Evolutionary conservation across 2,797 vertebrate species (phyloP).

Genomic region (Enteromius trimaculatus): DNA sequence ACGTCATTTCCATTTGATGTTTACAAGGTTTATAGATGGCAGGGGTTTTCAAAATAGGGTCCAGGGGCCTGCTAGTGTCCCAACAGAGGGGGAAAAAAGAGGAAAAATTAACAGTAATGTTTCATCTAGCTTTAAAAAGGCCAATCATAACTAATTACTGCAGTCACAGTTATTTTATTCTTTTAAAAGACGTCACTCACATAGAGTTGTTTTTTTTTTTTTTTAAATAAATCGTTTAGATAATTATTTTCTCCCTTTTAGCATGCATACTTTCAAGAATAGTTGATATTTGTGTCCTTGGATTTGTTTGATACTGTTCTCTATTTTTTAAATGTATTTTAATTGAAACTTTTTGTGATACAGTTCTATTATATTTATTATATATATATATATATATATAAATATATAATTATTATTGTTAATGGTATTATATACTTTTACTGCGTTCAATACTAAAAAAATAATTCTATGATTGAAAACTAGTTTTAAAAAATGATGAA

Average conservation of each 20-base stretch:
- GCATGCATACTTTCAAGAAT: not conserved
- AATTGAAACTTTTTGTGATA: too few species aligned
- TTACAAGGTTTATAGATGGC: not conserved
- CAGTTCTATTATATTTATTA: not conserved
- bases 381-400: too few species aligned
- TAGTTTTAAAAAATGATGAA: not conserved
- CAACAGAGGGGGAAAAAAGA: not conserved
- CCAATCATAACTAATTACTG: not conserved
- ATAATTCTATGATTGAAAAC: not conserved
- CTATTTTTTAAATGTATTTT: not conserved
- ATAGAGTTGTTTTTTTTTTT: not conserved
- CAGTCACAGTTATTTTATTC: not conserved
- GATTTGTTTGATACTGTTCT: not conserved
- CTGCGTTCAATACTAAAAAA: not conserved
- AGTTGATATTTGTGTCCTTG: not conserved
- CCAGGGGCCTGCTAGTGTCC: not conserved
- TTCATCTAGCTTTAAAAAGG: not conserved
- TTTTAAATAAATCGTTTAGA: not conserved
- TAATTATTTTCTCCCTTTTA: not conserved
- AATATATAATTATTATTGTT: not conserved
- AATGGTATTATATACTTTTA: not conserved
- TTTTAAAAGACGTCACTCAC: not conserved
- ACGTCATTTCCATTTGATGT: not conserved
- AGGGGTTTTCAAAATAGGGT: not conserved
- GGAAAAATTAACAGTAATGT: too few species aligned